Evolutionary conservation across 2,888 invertebrate genomes (phyloP), one percentile per base, ranked within the genome.

Genomic region (Tethea ocularis): DNA sequence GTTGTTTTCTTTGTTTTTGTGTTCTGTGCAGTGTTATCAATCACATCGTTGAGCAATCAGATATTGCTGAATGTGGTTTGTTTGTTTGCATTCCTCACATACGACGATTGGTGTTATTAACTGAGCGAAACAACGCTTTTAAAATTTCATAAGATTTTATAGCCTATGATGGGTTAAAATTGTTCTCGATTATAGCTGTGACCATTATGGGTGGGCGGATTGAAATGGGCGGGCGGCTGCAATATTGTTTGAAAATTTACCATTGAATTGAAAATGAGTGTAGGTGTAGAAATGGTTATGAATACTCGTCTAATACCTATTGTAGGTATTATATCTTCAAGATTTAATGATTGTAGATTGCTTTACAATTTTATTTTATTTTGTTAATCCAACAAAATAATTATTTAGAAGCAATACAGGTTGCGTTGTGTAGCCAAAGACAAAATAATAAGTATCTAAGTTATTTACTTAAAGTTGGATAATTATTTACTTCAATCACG

Each of bases 21-120:
- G 61, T 74, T 71, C 68, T 64, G 70, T 76, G 69, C 56, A 69
- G 66, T 68, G 72, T 57, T 68, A 60, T 66, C 61, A 52, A 59
- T 61, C 36, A 33, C 17, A 60, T 57, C 60, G 62, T 64, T 63
- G 55, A 61, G 53, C 52, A 61, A 58, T 54, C 53, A 33, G 29
- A 58, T 15, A 58, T 54, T 36, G 54, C 61, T 61, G 62, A 62
- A 66, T 75, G 77, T 74, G 78, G 73, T 72, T 78, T 78, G 73
- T 77, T 81, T 78, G 77, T 78, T 75, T 61, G 64, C 61, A 61
- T 61, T 61, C 60, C 62, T 51, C 29, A 29, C 38, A 51, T 38
- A 23, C 38, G 51, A 51, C 55, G 51, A 56, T 57, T 33, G 57
- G 33, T 51, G 17, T 51, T 57, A 52, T 26, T 51, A n/a, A 33